Percentiles rank a stretch among this genome's conserved stretches.
Conservation (phyloP, 2,888 invertebrate species). For the Chrysolina americana region DNA sequence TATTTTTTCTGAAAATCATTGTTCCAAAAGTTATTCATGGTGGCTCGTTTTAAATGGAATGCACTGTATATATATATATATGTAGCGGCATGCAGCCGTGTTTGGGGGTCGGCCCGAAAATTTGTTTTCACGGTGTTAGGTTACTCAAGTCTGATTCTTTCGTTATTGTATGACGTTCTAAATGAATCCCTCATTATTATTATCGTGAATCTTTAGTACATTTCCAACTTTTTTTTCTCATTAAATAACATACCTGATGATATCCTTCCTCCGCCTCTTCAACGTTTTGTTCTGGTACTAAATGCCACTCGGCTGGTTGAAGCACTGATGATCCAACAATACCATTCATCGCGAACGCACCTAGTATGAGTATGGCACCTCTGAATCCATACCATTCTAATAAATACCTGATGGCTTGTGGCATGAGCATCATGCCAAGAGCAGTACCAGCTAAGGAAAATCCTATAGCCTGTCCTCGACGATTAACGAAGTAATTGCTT, state of each 20-base stretch:
- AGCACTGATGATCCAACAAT: constrained; percentile 78
- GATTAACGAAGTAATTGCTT: constrained; percentile 83
- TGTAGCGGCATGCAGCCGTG: no score
- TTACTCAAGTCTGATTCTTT: no score
- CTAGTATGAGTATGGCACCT: constrained; percentile 79
- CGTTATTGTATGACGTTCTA: no score
- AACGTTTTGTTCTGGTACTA: constrained; percentile 74
- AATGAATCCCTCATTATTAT: no score
- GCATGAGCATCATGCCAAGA: constrained; percentile 85
- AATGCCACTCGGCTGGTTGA: constrained; percentile 82
- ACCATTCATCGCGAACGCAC: constrained; percentile 79
- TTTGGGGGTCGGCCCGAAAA: no score
- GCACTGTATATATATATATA: no score
- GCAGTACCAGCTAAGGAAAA: constrained; percentile 86
- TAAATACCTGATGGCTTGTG: constrained; percentile 79
- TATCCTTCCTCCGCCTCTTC: constrained; percentile 69
- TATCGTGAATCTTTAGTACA: no score
- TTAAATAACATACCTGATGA: constrained; percentile 60
- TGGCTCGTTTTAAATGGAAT: no score
- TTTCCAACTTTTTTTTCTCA: no score
- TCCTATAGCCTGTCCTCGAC: constrained; percentile 85
- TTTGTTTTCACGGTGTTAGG: no score
- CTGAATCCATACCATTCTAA: constrained; percentile 77
- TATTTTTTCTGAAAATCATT: no score
- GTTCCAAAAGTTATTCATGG: no score